Evolutionary conservation across 2,888 invertebrate genomes (phyloP).

Genomic region (Rotaria magnacalcarata): DNA sequence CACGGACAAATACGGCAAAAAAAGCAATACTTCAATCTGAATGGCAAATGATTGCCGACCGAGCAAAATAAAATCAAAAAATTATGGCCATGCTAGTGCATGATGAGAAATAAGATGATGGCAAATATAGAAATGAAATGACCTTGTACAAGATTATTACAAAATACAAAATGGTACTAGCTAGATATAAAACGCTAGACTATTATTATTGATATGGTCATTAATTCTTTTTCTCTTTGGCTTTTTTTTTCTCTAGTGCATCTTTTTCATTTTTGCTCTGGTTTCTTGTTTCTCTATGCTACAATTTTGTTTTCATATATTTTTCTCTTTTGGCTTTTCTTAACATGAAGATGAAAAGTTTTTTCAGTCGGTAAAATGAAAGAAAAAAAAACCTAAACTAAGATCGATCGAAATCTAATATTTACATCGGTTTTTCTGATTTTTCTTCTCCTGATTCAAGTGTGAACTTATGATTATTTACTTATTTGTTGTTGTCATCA

Average conservation of each 20-base stretch:
- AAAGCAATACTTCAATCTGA: neutral
- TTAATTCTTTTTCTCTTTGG: neutral
- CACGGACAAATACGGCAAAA: neutral
- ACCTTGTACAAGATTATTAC: neutral
- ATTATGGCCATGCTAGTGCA: neutral
- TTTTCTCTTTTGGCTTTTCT: neutral
- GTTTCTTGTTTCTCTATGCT: neutral
- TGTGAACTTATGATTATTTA: neutral
- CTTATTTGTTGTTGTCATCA: neutral
- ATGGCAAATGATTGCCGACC: conserved; percentile 7
- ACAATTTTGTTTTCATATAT: neutral
- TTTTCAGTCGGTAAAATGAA: no score
- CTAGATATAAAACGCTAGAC: neutral
- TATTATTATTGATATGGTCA: neutral
- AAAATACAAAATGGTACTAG: neutral
- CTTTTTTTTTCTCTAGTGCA: neutral
- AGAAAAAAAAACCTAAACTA: neutral
- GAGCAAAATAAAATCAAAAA: conserved; percentile 4
- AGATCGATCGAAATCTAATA: neutral
- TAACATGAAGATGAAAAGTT: no score
- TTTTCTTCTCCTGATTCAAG: neutral
- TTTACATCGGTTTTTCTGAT: neutral
- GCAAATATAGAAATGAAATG: neutral
- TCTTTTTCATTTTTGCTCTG: conserved; percentile 8
- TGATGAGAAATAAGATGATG: neutral